A percentile compares a stretch with the other conserved stretches of the same genome.
These are phyloP conservation scores for Chionomys nivalis DNA, from an alignment of 2,113 vertebrate genomes.

Conservation along the genomic window DNA sequence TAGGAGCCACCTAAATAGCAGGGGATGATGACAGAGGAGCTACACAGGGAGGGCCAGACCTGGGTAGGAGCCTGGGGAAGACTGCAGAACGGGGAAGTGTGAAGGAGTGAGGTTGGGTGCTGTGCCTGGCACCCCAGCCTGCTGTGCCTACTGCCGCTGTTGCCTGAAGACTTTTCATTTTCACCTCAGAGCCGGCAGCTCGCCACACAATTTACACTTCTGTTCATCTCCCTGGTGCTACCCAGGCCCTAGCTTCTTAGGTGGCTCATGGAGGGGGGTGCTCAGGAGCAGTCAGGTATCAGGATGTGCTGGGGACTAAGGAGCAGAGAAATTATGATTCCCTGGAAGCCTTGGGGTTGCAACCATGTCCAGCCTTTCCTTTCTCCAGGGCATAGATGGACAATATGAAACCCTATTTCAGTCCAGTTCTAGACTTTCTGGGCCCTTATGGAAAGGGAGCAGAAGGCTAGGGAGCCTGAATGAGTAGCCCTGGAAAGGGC, in stretches of 20 bases:
- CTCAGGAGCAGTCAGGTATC: neutral
- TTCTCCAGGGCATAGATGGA: neutral
- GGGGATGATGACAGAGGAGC: neutral
- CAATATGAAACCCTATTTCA: neutral
- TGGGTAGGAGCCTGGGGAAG: conserved; percentile 5
- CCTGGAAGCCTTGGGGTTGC: neutral
- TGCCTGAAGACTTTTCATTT: conserved; percentile 86
- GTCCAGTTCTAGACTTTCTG: neutral
- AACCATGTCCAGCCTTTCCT: neutral
- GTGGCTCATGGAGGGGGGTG: neutral
- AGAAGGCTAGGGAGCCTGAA: neutral
- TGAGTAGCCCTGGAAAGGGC: neutral
- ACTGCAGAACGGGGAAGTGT: neutral
- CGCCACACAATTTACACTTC: conserved; percentile 88
- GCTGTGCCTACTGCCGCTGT: conserved; percentile 27
- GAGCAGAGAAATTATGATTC: neutral
- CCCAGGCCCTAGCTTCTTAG: conserved; percentile 26
- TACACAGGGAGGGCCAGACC: neutral
- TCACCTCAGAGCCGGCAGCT: conserved; percentile 84
- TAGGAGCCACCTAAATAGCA: neutral
- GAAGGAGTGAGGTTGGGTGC: neutral
- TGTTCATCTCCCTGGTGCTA: conserved; percentile 53
- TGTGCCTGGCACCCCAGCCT: conserved; percentile 66
- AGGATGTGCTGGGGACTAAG: neutral
- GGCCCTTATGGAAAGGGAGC: neutral